A percentile compares a stretch with the other conserved stretches of the same genome.
phyloP scores from a whole-genome alignment of 1,140 invertebrate genomes.

The Caenorhabditis brenneri region DNA sequence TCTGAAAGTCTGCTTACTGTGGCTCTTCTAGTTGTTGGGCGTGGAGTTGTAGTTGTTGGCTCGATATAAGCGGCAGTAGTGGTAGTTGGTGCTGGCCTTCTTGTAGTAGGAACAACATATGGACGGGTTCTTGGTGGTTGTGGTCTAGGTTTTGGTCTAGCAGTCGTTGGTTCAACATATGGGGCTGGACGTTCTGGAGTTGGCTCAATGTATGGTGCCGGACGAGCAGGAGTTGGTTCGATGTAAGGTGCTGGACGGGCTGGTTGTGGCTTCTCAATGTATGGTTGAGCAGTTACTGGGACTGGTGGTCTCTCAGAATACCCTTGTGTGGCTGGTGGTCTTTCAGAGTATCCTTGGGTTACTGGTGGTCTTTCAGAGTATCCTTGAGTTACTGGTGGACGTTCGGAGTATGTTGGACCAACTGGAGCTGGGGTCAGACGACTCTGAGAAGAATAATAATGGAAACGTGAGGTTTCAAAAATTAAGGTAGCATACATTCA shows the following conservation, averaged over 20 bases:
- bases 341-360: not conserved
- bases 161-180: not conserved
- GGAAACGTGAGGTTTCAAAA: no score
- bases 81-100: not conserved
- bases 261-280: not conserved
- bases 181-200: not conserved
- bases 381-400: not conserved
- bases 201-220: not conserved
- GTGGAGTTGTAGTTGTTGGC: not conserved
- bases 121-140: slow-evolving; percentile 34
- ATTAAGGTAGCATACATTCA: not conserved
- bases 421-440: not conserved
- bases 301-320: not conserved
- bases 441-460: not conserved
- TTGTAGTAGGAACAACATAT: not conserved
- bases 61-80: not conserved
- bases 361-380: not conserved
- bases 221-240: not conserved
- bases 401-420: not conserved
- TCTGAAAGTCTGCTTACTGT: slow-evolving; percentile 36
- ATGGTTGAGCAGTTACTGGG: not conserved
- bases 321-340: not conserved
- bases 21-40: not conserved
- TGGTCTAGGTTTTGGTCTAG: slow-evolving; percentile 3
- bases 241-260: not conserved